Conservation (phyloP, 2,797 vertebrate genomes). For the Cephalopachus bancanus region DNA sequence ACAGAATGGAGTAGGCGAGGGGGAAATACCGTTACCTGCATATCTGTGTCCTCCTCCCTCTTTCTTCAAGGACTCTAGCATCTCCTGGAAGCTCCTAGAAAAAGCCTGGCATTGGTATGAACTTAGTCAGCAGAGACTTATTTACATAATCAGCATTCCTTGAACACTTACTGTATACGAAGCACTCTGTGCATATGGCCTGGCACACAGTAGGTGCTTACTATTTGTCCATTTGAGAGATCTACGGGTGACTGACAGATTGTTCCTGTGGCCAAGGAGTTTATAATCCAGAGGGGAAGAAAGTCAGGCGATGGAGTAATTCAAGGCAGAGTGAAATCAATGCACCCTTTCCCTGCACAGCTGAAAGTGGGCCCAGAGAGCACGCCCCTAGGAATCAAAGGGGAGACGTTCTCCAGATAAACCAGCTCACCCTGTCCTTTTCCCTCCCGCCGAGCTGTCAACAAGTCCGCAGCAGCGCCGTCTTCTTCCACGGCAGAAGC, state of each 20-base stretch:
- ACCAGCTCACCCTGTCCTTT: not conserved
- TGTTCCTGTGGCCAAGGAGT: not conserved
- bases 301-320: not conserved
- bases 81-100: slow-evolving; percentile 22
- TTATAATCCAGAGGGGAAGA: not conserved
- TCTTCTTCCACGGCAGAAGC: not conserved
- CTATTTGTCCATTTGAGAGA: not conserved
- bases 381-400: not conserved
- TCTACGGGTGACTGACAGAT: not conserved
- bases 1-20: too few relatives aligned
- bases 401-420: not conserved
- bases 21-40: rapidly evolving
- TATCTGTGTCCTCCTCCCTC: not conserved
- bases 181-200: not conserved
- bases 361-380: not conserved
- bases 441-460: rapidly evolving
- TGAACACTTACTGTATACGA: not conserved
- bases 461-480: rapidly evolving
- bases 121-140: not conserved
- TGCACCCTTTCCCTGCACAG: not conserved
- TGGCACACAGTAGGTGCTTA: not conserved
- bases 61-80: not conserved
- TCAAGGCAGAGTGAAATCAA: not conserved
- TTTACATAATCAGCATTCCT: not conserved
- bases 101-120: not conserved